These are phyloP conservation scores for Pocillopora damicornis DNA, from an alignment of 64 coral and sea anemone species.

Conservation along the genomic window DNA sequence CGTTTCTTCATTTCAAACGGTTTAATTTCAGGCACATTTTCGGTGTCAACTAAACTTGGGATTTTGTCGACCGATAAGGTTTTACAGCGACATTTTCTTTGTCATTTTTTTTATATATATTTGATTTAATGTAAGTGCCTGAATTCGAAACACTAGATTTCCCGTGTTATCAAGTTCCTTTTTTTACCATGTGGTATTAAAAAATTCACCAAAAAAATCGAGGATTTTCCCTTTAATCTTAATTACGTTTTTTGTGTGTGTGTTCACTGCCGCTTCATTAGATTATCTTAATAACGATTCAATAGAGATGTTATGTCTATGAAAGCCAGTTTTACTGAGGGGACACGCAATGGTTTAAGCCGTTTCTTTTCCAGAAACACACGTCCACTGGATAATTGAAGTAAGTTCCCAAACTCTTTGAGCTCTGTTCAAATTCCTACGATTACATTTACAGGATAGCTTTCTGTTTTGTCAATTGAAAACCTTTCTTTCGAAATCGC, in stretches of 20 bases:
- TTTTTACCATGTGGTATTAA: not conserved
- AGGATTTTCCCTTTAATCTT: constrained; percentile 21
- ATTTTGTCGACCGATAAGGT: not conserved
- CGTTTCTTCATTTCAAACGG: not conserved
- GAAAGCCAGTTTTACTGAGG: not conserved
- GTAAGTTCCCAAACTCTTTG: not conserved
- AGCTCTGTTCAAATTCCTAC: not conserved
- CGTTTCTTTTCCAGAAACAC: not conserved
- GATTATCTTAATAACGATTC: constrained; percentile 27
- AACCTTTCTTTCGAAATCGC: not conserved
- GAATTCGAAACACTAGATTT: not conserved
- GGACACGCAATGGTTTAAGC: constrained; percentile 11
- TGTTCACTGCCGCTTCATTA: constrained; percentile 50
- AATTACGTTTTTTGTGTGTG: constrained; percentile 22
- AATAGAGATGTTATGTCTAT: constrained; percentile 29
- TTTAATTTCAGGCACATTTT: not conserved
- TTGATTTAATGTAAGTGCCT: not conserved
- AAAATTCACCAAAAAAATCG: constrained; percentile 4
- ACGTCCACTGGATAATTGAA: not conserved
- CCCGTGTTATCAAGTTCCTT: not conserved
- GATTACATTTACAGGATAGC: not conserved
- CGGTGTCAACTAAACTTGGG: not conserved
- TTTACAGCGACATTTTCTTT: not conserved
- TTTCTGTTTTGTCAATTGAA: not conserved
- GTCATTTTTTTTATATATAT: not conserved